Base-by-base conservation (phyloP, 1,140 invertebrate species). In the Stratiolaelaps scimitus region DNA sequence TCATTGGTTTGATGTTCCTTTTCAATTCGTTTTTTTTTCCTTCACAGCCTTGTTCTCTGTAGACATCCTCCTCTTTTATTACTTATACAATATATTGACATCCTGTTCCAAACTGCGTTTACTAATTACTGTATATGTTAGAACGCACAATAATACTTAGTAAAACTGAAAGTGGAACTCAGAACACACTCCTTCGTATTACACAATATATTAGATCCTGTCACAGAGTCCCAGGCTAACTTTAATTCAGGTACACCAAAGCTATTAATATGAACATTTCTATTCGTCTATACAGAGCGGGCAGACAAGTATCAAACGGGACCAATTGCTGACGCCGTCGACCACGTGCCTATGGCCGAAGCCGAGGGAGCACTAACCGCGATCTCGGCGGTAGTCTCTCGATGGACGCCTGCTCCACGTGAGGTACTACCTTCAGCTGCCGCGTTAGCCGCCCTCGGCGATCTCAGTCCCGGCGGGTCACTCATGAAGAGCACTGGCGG, bases 401-500 rank as follows among this genome's bases (percentile, higher is more conserved):
- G 71, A 47, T 44, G 20, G 68, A 56, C 66, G 2, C 29, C 48
- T 40, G 68, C 67, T 13, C 34, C 34, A 40, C 34, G 34, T 40
- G 5, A 40, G 10, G 34, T 10, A 40, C 10, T 40, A 40, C 15
- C 66, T 20, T 69, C 71, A 0, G 65, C 56, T 30, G 68, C 83
- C 34, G 88, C 89, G 19, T 84, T 91, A 4, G 83, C 82, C 69
- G 87, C 86, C 65, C 74, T 94, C 4, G 87, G 88, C 29, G 90
- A 94, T 78, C 78, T 95, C 19, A 90, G 88, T 71, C 89, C 91
- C n/a, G 91, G 91, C 65, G 92, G 92, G 29, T 82, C 83, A 43
- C 80, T 95, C 10, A 93, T 95, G 90, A 83, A 89, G 70, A 74
- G 73, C 64, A 85, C 87, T 19, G 86, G 66, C 82, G 85, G 73